Evolutionary conservation across 2,113 vertebrate genomes (phyloP).

Genomic region (Galbula dea): DNA sequence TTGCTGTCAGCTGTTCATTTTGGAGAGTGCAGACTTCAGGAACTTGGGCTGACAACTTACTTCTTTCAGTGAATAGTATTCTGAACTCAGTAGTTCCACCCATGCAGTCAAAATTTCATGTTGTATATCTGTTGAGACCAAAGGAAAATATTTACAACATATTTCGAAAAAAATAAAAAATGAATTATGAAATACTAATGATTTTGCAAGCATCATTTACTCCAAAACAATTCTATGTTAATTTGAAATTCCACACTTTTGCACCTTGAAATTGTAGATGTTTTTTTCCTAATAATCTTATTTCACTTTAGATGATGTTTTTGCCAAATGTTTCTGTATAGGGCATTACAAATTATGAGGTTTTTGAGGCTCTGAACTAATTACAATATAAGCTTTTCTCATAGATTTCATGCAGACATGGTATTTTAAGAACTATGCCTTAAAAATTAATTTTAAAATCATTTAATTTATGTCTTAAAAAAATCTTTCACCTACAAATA

Average conservation of each 20-base stretch:
- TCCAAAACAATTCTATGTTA: not conserved
- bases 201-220: not conserved
- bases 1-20: not conserved
- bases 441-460: too few relatives aligned
- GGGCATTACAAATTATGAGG: not conserved
- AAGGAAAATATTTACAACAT: not conserved
- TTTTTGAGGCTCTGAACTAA: not conserved
- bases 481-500: not conserved
- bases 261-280: not conserved
- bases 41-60: not conserved
- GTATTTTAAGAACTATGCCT: not conserved
- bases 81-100: not conserved
- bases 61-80: not conserved
- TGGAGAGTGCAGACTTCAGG: not conserved
- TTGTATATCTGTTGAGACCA: not conserved
- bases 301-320: not conserved
- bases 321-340: not conserved
- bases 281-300: not conserved
- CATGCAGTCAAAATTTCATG: not conserved
- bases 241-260: not conserved
- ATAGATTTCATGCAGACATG: not conserved
- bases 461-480: too few relatives aligned
- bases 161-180: not conserved
- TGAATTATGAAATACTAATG: not conserved
- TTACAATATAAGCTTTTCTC: not conserved